Evolutionary conservation across 1,140 invertebrate genomes (phyloP).

Genomic region (Mycetomoellerius zeteki): DNA sequence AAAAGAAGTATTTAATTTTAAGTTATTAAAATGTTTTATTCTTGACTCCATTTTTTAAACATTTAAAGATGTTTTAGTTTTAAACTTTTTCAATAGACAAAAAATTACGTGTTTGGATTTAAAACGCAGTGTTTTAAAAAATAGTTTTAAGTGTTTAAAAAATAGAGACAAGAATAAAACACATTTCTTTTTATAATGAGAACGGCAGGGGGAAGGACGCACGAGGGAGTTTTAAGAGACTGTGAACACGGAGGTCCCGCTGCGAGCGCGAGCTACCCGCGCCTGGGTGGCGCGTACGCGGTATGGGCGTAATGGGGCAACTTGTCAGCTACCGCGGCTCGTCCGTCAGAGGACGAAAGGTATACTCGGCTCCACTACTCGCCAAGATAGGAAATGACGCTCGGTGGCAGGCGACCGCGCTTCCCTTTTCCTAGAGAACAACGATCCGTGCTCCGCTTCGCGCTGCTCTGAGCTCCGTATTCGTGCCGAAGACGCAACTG

Average conservation of each 20-base stretch:
- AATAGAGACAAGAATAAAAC: no score
- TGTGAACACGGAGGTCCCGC: slow-evolving; percentile 78
- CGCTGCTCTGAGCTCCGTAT: slow-evolving; percentile 68
- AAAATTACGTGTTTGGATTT: no score
- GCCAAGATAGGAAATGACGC: slow-evolving; percentile 47
- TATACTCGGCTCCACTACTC: slow-evolving; percentile 55
- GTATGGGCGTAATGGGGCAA: slow-evolving; percentile 82
- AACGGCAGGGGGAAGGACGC: slow-evolving; percentile 20
- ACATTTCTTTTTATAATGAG: no score
- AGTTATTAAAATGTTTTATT: no score
- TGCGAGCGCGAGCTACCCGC: slow-evolving; percentile 79
- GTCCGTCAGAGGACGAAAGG: slow-evolving; percentile 78
- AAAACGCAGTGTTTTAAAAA: no score
- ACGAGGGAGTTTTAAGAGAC: slow-evolving; percentile 75
- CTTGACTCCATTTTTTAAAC: no score
- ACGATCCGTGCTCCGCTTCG: slow-evolving; percentile 34
- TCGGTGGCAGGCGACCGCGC: neutral
- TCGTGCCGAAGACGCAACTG: slow-evolving; percentile 66
- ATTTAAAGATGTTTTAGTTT: no score
- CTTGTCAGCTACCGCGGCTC: slow-evolving; percentile 83
- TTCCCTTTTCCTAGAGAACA: slow-evolving; percentile 59
- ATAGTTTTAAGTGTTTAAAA: no score
- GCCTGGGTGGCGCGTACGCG: slow-evolving; percentile 80
- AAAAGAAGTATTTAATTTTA: no score
- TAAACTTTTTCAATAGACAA: no score